These are phyloP conservation scores for Diogma glabrata DNA, from an alignment of 2,888 invertebrate genomes.

Conservation along the genomic window DNA sequence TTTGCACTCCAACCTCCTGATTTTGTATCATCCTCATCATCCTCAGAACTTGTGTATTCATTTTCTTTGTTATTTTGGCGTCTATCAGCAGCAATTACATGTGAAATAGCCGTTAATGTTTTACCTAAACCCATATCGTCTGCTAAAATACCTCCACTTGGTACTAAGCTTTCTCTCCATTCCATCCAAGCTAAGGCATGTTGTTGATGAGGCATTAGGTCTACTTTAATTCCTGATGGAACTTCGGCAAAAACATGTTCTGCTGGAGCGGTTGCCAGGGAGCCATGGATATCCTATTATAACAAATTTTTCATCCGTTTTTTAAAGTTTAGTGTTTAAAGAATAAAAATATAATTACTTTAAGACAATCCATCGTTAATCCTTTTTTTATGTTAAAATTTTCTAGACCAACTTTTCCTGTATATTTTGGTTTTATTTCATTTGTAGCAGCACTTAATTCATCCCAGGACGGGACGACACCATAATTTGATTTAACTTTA, in stretches of 20 bases:
- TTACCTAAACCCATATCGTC: conserved; percentile 44
- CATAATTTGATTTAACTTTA: conserved; percentile 12
- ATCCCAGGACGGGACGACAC: conserved; percentile 26
- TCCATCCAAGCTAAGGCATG: conserved; percentile 78
- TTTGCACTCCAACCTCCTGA: conserved; percentile 27
- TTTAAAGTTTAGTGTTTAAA: too few relatives aligned
- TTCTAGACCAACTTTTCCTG: conserved; percentile 44
- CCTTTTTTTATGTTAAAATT: conserved; percentile 56
- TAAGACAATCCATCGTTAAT: conserved; percentile 58
- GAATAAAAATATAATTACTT: too few relatives aligned
- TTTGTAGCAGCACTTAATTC: conserved; percentile 30
- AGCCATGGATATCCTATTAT: conserved; percentile 59
- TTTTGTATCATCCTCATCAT: conserved; percentile 16
- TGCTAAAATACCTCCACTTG: conserved; percentile 79
- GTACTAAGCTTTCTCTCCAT: conserved; percentile 82
- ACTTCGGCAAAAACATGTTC: conserved; percentile 45
- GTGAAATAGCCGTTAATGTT: conserved; percentile 70
- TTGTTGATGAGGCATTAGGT: conserved; percentile 72
- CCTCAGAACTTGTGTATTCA: conserved; percentile 20
- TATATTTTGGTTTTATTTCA: conserved; percentile 29
- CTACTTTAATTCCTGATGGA: conserved; percentile 50
- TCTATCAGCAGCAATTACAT: conserved; percentile 39
- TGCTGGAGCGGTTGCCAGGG: conserved; percentile 53
- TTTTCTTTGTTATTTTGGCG: conserved; percentile 23
- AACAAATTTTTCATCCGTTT: too few relatives aligned